A percentile compares a stretch with the other conserved stretches of the same genome.
phyloP scores from a whole-genome alignment of 2,888 invertebrate genomes.

The Bembecia ichneumoniformis region DNA sequence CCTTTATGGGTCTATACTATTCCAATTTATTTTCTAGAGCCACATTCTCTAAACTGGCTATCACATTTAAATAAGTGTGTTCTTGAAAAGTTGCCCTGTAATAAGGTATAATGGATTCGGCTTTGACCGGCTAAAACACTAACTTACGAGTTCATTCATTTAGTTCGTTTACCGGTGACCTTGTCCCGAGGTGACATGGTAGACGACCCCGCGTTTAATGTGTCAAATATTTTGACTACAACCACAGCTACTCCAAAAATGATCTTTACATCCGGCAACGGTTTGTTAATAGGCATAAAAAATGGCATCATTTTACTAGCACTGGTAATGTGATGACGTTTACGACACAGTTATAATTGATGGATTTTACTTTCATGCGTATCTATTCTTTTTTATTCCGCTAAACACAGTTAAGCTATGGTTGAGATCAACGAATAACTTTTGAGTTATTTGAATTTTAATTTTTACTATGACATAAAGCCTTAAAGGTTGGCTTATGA shows the following conservation, averaged over 20 bases:
- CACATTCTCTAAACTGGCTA: no score
- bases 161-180: slow-evolving; percentile 28
- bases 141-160: slow-evolving; percentile 17
- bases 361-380: not conserved
- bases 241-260: slow-evolving; percentile 17
- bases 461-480: no score
- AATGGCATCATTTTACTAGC: not conserved
- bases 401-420: no score
- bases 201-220: slow-evolving; percentile 17
- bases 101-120: not conserved
- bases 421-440: no score
- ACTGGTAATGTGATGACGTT: not conserved
- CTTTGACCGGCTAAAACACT: not conserved
- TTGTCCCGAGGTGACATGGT: slow-evolving; percentile 17
- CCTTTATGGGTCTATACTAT: no score
- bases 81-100: no score
- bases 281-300: slow-evolving; percentile 13
- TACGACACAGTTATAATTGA: not conserved
- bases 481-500: no score
- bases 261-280: slow-evolving; percentile 15
- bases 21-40: no score
- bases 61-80: no score
- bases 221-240: slow-evolving; percentile 22
- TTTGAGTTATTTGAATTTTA: no score
- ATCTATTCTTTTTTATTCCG: not conserved